Conservation (phyloP, 1,140 invertebrate species). For the Aporrectodea caliginosa region DNA sequence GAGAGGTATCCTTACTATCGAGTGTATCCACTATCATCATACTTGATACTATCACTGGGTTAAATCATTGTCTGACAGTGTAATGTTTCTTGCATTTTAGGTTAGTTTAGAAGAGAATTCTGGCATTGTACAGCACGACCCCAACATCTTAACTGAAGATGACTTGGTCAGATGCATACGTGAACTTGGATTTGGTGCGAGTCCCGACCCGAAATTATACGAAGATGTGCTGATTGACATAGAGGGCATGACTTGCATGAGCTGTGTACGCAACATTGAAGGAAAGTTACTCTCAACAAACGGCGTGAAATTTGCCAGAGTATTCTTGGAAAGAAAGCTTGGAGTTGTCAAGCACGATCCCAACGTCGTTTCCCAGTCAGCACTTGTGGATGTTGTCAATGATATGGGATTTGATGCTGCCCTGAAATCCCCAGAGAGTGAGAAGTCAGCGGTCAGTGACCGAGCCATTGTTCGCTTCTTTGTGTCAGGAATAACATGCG, state of each 20-base stretch:
- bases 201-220: background rate
- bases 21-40: no score
- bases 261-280: constrained; percentile 75
- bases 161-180: background rate
- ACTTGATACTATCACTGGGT: no score
- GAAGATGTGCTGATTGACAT: constrained; percentile 50
- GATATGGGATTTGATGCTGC: constrained; percentile 44
- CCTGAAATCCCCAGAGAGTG: background rate
- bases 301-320: constrained; percentile 59
- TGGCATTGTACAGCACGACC: background rate
- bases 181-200: background rate
- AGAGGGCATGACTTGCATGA: constrained; percentile 76
- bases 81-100: no score
- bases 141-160: background rate
- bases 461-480: background rate
- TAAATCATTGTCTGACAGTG: no score
- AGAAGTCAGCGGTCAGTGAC: background rate
- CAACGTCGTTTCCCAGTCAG: constrained; percentile 35
- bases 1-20: no score
- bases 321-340: constrained; percentile 44
- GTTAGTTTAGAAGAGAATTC: no score
- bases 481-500: constrained; percentile 77
- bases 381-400: constrained; percentile 45
- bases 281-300: constrained; percentile 59
- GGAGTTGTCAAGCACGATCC: constrained; percentile 44